phyloP scores from a whole-genome alignment of 1,140 invertebrate genomes.

The Periplaneta americana region DNA sequence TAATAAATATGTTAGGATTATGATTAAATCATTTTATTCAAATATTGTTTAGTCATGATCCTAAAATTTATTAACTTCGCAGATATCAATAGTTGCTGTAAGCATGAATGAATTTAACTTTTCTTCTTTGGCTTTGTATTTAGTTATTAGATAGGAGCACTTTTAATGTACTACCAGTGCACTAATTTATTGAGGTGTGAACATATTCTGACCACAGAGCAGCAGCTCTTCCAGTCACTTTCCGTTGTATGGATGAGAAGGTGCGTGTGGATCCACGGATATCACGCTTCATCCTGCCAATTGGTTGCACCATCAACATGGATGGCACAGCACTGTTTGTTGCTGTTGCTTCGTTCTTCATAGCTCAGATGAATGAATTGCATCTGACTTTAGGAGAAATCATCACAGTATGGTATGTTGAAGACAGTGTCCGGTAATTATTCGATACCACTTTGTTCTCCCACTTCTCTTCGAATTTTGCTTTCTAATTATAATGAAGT shows the following conservation, averaged over 20 bases:
- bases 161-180: too few relatives aligned
- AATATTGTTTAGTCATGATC: too few relatives aligned
- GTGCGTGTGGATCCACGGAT: conserved; percentile 83
- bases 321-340: conserved; percentile 92
- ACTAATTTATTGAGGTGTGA: background rate
- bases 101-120: too few relatives aligned
- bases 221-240: conserved; percentile 90
- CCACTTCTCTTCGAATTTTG: too few relatives aligned
- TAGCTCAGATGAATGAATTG: conserved; percentile 87
- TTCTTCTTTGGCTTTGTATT: too few relatives aligned
- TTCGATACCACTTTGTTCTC: too few relatives aligned
- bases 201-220: conserved; percentile 54
- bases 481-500: too few relatives aligned
- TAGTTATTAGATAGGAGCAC: too few relatives aligned
- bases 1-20: too few relatives aligned
- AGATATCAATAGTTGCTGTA: too few relatives aligned
- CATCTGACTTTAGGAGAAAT: conserved; percentile 70
- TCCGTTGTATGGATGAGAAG: conserved; percentile 90
- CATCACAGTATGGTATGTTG: conserved; percentile 70
- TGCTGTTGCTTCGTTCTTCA: conserved; percentile 81
- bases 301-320: conserved; percentile 91
- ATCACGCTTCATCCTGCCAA: conserved; percentile 84
- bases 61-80: too few relatives aligned
- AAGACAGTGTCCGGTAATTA: background rate
- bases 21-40: too few relatives aligned